Evolutionary conservation across 2,113 vertebrate species (phyloP).

Genomic region (Notothenia rossii): DNA sequence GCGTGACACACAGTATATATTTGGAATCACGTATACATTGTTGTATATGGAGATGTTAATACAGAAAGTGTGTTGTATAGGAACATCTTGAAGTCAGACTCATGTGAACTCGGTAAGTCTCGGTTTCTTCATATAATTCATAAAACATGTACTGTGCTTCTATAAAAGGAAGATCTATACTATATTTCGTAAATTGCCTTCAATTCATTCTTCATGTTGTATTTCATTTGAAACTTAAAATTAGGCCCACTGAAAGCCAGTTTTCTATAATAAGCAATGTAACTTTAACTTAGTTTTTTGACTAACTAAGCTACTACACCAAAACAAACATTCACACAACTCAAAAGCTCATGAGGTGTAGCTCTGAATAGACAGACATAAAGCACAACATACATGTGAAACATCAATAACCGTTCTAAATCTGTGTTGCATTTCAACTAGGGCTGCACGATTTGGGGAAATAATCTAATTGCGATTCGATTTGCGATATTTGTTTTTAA

Average conservation of each 20-base stretch:
- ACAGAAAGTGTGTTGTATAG: not conserved
- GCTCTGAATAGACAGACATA: not conserved
- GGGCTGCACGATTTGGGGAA: too few relatives aligned
- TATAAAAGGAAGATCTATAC: not conserved
- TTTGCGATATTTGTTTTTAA: too few relatives aligned
- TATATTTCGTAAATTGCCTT: not conserved
- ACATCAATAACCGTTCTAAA: not conserved
- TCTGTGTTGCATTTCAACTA: not conserved
- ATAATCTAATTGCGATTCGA: too few relatives aligned
- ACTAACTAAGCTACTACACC: not conserved
- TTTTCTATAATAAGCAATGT: not conserved
- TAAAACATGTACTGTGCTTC: not conserved
- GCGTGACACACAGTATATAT: not conserved
- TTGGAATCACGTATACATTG: not conserved
- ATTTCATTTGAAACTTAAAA: not conserved
- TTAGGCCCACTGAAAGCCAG: not conserved
- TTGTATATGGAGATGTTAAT: not conserved
- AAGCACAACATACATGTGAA: not conserved
- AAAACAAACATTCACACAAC: not conserved
- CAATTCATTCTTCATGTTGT: not conserved
- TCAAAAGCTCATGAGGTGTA: not conserved
- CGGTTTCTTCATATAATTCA: not conserved
- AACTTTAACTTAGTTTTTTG: not conserved
- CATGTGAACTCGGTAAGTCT: not conserved
- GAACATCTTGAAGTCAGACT: not conserved